Conservation (phyloP, 2,797 vertebrate genomes). For the Scolopax bukidnonensis region DNA sequence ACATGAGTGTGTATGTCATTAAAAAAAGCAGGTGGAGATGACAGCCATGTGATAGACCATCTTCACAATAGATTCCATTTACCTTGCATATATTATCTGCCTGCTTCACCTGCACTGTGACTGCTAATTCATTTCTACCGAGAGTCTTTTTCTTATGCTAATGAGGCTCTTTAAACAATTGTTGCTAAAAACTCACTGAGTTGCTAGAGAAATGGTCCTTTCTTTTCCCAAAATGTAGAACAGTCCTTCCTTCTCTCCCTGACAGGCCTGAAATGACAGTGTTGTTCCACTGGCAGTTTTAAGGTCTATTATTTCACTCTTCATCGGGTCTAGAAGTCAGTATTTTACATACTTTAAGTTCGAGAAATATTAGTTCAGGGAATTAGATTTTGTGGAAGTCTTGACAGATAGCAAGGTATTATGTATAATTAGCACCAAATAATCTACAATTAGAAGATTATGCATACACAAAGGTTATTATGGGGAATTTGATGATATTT, state of each 20-base stretch:
- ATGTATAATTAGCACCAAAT: background rate
- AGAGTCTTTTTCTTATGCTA: constrained; percentile 56
- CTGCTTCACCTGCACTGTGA: constrained; percentile 35
- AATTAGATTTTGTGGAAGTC: constrained; percentile 2
- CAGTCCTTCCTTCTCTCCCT: background rate
- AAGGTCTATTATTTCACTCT: constrained; percentile 19
- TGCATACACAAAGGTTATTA: background rate
- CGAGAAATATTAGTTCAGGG: background rate
- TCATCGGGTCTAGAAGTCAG: background rate
- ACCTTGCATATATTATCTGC: constrained; percentile 38
- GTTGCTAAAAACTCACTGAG: constrained; percentile 17
- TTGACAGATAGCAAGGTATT: constrained; percentile 16
- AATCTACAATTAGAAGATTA: constrained; percentile 9
- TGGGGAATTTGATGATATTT: background rate
- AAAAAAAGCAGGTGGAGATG: background rate
- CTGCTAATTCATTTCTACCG: constrained; percentile 49
- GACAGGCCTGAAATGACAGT: background rate
- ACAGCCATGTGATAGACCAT: background rate
- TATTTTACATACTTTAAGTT: constrained; percentile 24
- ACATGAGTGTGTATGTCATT: background rate
- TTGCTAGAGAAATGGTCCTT: constrained; percentile 9
- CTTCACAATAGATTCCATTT: constrained; percentile 21
- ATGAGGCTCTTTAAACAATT: constrained; percentile 56
- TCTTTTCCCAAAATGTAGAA: constrained; percentile 6
- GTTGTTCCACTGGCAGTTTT: background rate